phyloP scores from a whole-genome alignment of 2,888 invertebrate genomes.

The Emmelina monodactyla region DNA sequence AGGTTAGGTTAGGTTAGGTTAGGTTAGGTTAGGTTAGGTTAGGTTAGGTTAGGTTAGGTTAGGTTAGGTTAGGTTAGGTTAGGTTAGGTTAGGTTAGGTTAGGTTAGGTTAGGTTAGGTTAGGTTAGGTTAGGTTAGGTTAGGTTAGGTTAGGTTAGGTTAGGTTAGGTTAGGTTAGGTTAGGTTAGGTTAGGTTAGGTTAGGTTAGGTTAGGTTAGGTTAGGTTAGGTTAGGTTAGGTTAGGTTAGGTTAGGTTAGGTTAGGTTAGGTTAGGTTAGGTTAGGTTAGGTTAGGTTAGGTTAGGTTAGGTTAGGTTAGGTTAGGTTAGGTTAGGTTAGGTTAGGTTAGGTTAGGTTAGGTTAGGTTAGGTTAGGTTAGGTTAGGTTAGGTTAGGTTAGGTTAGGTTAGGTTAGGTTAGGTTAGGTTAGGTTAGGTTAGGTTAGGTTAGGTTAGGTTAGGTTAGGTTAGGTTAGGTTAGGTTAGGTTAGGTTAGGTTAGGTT shows the following conservation, averaged over 20 bases:
- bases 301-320: constrained; percentile 6
- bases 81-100: constrained; percentile 14
- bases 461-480: constrained; percentile 10
- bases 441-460: constrained; percentile 15
- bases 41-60: constrained; percentile 12
- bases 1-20: constrained; percentile 8
- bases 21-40: constrained; percentile 6
- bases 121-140: constrained; percentile 14
- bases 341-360: constrained; percentile 10
- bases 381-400: constrained; percentile 10
- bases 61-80: constrained; percentile 17
- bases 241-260: constrained; percentile 15
- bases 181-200: constrained; percentile 6
- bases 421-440: constrained; percentile 13
- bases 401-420: constrained; percentile 11
- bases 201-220: constrained; percentile 14
- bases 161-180: constrained; percentile 11
- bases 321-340: constrained; percentile 7
- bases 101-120: too few relatives aligned
- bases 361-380: constrained; percentile 10
- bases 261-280: constrained; percentile 13
- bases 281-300: constrained; percentile 9
- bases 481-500: constrained; percentile 8
- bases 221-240: constrained; percentile 14
- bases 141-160: constrained; percentile 13